Percentiles rank a stretch among this genome's conserved stretches.
These are phyloP conservation scores for Sylvietta virens DNA, from an alignment of 2,113 vertebrate species.

Conservation along the genomic window DNA sequence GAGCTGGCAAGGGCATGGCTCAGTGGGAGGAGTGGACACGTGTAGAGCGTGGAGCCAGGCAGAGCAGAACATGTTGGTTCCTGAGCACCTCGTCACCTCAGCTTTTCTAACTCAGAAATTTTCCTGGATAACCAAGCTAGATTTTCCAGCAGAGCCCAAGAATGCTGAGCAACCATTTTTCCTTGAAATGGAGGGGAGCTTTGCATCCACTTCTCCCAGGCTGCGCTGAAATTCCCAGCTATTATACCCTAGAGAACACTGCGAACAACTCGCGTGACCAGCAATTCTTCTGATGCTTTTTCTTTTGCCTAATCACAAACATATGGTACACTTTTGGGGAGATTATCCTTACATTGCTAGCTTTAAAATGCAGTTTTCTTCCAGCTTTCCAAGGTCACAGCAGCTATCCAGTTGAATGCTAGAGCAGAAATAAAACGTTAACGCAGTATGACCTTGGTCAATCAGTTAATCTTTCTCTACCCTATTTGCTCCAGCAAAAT, in stretches of 20 bases:
- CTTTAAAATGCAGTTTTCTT: background rate
- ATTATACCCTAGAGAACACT: background rate
- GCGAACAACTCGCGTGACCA: rapidly evolving
- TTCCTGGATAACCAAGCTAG: background rate
- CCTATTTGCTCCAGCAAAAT: background rate
- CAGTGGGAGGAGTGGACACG: rapidly evolving
- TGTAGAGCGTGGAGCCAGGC: background rate
- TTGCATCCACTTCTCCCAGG: background rate
- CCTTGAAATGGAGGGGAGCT: background rate
- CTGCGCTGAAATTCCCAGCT: background rate
- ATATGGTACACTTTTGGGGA: constrained; percentile 9
- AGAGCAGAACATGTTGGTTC: background rate
- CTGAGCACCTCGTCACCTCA: background rate
- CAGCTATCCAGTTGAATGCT: background rate
- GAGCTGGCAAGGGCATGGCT: rapidly evolving
- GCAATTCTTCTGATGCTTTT: background rate
- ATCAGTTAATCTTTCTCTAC: constrained; percentile 24
- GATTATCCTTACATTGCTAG: constrained; percentile 23
- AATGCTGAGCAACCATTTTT: background rate
- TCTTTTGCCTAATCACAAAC: constrained; percentile 14
- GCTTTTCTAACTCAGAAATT: background rate
- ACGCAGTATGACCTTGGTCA: background rate
- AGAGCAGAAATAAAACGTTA: background rate
- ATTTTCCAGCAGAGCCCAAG: background rate
- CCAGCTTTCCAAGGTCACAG: constrained; percentile 21